A percentile compares a stretch with the other conserved stretches of the same genome.
These are phyloP conservation scores for Rhamphomyia laevipes DNA, from an alignment of 2,888 invertebrate species.

Conservation along the genomic window DNA sequence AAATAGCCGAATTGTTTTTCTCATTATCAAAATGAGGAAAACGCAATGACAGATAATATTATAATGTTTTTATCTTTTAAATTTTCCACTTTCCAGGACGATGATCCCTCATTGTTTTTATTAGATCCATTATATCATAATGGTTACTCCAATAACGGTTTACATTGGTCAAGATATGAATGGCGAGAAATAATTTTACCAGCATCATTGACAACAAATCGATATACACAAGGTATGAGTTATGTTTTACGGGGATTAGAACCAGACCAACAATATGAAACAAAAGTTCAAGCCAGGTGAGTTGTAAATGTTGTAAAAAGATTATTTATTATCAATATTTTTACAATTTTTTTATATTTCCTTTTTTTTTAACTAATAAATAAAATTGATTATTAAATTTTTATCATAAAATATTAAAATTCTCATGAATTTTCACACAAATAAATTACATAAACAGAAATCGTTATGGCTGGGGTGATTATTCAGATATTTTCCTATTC, in stretches of 20 bases:
- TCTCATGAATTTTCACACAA: too few species aligned
- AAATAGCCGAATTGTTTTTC: too few species aligned
- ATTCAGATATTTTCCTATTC: slow-evolving; percentile 11
- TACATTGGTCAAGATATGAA: slow-evolving; percentile 25
- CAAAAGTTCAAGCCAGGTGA: slow-evolving; percentile 42
- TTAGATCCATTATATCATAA: slow-evolving; percentile 2
- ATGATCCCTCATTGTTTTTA: not conserved
- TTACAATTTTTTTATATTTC: too few species aligned
- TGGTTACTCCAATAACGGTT: slow-evolving; percentile 6
- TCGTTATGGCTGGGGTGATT: slow-evolving; percentile 14
- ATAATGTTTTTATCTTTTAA: not conserved
- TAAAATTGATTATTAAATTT: too few species aligned
- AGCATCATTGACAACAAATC: slow-evolving; percentile 29
- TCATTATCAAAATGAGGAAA: not conserved
- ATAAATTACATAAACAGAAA: slow-evolving; percentile 5
- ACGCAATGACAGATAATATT: not conserved
- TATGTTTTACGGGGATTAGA: slow-evolving; percentile 45
- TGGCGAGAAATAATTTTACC: slow-evolving; percentile 41
- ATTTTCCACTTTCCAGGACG: not conserved
- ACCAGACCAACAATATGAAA: slow-evolving; percentile 45
- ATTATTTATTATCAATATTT: too few species aligned
- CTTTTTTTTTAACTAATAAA: too few species aligned
- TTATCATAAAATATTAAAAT: too few species aligned
- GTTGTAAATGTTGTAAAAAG: not conserved
- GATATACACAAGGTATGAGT: slow-evolving; percentile 42